A percentile compares a stretch with the other conserved stretches of the same genome.
Conservation (phyloP, 2,888 invertebrate species). For the Seira ritae region DNA sequence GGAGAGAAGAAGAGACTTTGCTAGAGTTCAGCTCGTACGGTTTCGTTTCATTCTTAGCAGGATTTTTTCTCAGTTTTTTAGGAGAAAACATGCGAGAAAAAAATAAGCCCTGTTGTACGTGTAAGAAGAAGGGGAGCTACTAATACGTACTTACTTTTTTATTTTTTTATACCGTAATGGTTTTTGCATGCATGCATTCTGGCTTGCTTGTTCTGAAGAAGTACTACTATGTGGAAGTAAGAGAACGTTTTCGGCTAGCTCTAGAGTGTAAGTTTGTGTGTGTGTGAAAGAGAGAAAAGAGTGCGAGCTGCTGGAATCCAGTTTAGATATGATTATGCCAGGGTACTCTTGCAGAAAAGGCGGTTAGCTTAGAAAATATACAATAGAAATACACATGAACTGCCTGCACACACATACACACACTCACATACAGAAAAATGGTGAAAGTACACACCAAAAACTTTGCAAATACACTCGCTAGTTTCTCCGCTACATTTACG, state of each 20-base stretch:
- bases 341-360: slow-evolving; percentile 66
- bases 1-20: neutral
- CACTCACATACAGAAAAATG: neutral
- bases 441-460: slow-evolving; percentile 11
- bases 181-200: slow-evolving; percentile 1
- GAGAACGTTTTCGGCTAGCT: slow-evolving; percentile 26
- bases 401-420: slow-evolving; percentile 32
- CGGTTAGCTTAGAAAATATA: slow-evolving; percentile 59
- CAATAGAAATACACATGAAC: slow-evolving; percentile 17
- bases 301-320: slow-evolving; percentile 52
- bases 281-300: neutral
- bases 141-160: slow-evolving; percentile 9
- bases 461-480: slow-evolving; percentile 8
- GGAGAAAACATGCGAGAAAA: slow-evolving; percentile 29
- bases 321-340: slow-evolving; percentile 65
- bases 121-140: neutral
- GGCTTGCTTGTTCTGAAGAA: neutral
- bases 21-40: slow-evolving; percentile 32
- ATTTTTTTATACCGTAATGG: slow-evolving; percentile 17
- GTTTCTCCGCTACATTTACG: slow-evolving; percentile 11
- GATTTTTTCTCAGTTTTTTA: slow-evolving; percentile 15
- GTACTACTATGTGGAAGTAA: neutral
- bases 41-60: slow-evolving; percentile 50
- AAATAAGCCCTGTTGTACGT: neutral
- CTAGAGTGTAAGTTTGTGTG: neutral